Evolutionary conservation across 2,113 vertebrate genomes (phyloP), one percentile per base, ranked within the genome.

Genomic region (Corythornis vintsioides): DNA sequence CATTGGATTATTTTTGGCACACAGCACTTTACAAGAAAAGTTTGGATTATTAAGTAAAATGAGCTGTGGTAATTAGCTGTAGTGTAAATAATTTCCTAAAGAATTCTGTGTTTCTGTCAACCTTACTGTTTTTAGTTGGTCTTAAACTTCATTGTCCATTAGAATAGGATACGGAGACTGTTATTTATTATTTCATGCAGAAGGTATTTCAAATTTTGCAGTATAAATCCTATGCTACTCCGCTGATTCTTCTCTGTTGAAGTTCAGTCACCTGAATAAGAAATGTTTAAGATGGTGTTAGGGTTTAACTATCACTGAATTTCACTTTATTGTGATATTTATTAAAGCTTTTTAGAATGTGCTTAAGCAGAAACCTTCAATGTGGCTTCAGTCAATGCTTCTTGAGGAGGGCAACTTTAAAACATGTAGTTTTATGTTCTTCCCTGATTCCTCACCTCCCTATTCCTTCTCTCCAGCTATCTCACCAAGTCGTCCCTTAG

Each of bases 291-390:
- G 74, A 66, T 22, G 3, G 71, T 94, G 76, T 96, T 96, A 96
- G 79, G 84, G 56, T 95, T 97, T 97, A 98, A 97, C 93, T 94
- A 95, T 95, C 92, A 97, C 95, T 95, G 94, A 97, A 97, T 97
- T 97, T 95, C 66, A 91, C 76, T 97, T 97, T 96, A 96, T 90
- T 97, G 92, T 47, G 21, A 87, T 97, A 97, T 97, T 97, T 97
- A 97, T 97, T 94, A 97, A 97, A 97, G 96, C 70, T 92, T 96
- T 97, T 94, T 45, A 95, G 97, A 94, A 96, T 91, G 88, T 95
- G 66, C 83, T 95, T 95, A 96, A 96, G 74, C 53, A 22, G 94
- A 97, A 97, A 83, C 60, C 64, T 96, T 96, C 87, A 78, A 75
- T 52, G 89, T 79, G 56, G 6, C 53, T 95, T 77, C 75, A 95